A percentile compares a stretch with the other conserved stretches of the same genome.
These are phyloP conservation scores for Nephrotoma appendiculata DNA, from an alignment of 2,888 invertebrate genomes.

Conservation along the genomic window DNA sequence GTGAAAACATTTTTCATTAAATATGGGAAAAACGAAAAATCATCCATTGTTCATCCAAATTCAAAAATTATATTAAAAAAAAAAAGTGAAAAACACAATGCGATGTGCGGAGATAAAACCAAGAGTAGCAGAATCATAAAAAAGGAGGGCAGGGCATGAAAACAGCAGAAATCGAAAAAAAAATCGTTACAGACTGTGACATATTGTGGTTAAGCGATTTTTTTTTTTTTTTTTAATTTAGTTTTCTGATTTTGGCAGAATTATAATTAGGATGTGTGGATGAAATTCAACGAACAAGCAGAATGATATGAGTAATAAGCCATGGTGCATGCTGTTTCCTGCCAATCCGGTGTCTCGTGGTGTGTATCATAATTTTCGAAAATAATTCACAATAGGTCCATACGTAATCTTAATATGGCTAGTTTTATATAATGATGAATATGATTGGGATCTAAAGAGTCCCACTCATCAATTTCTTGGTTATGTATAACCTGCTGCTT, in stretches of 20 bases:
- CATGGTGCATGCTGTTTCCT: too few species aligned
- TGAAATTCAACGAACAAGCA: background rate
- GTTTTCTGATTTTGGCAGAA: conserved; percentile 3
- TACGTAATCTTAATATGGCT: too few species aligned
- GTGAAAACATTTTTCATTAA: background rate
- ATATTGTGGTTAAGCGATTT: background rate
- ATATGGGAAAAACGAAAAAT: background rate
- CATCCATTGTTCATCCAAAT: background rate
- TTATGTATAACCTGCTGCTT: too few species aligned
- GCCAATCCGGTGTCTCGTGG: too few species aligned
- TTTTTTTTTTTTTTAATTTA: background rate
- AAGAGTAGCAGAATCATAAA: background rate
- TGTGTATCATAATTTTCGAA: too few species aligned
- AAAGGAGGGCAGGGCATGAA: background rate
- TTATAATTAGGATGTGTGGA: background rate
- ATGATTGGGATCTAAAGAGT: too few species aligned
- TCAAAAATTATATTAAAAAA: background rate
- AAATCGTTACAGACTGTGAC: background rate
- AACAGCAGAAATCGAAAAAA: background rate
- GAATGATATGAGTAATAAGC: too few species aligned
- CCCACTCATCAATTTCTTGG: too few species aligned
- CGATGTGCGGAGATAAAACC: background rate
- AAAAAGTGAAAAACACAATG: background rate
- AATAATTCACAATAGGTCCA: too few species aligned
- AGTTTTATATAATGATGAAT: too few species aligned